Base-by-base conservation (phyloP, 2,797 vertebrate genomes). In the Danio albolineatus region DNA sequence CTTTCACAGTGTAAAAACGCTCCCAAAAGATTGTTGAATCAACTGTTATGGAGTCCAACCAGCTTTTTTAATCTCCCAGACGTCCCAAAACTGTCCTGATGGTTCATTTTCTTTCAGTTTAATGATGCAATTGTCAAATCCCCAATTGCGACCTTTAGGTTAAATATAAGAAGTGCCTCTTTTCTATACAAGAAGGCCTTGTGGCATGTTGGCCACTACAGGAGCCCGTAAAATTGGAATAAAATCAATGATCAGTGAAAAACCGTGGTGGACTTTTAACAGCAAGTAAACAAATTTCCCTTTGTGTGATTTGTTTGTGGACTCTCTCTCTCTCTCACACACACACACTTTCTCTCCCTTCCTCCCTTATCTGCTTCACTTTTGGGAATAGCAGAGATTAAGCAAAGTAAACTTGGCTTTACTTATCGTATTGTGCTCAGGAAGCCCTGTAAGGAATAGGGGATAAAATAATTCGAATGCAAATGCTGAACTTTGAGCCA, bases 351-450 rank as follows among this genome's bases (percentile, higher is more conserved):
- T 39, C 44, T 60, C 46, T 38, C 41, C 38, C 53, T 67, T 39
- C n/a, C 59, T 88, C 86, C 81, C 81, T 49, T 94, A 94, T 95
- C 93, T 91, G 90, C 90, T 83, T 91, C 89, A 88, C 93, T 91
- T 88, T 91, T 92, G 91, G 91, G 89, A 95, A 92, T 89, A 89
- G 92, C 90, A 91, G 92, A 95, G 93, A 93, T 96, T 94, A 94
- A 94, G 88, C 79, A 91, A 92, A 95, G 92, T 92, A 92, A 95
- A 91, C 82, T 94, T 91, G 89, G 90, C 91, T 95, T 94, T 91
- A 95, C 92, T 96, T 95, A 96, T 95, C 95, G 91, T 89, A 90
- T 90, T 82, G 81, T 91, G 91, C 91, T 92, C 93, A 93, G 92
- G 87, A 93, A 90, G 86, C 91, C 92, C 91, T 95, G 89, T 73